Percentiles rank a stretch among this genome's conserved stretches.
These are phyloP conservation scores for Mormyrus hasselquistii DNA, from an alignment of 2,797 vertebrate species.

Conservation along the genomic window DNA sequence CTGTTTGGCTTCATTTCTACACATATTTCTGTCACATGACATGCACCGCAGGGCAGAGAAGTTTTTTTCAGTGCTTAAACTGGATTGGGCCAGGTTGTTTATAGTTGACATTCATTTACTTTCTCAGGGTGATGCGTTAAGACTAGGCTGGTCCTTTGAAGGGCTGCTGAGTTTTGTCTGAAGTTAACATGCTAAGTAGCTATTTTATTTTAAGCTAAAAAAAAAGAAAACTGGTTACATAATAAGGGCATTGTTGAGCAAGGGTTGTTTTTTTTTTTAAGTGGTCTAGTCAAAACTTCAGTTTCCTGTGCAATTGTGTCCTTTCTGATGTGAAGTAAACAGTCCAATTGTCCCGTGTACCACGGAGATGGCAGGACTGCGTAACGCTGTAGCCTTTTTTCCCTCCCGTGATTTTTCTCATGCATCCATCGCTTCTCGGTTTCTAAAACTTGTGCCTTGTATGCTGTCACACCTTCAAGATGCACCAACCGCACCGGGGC, in stretches of 20 bases:
- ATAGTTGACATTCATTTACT: background rate
- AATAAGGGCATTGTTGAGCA: background rate
- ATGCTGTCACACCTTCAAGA: background rate
- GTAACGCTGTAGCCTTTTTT: background rate
- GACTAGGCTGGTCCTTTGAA: background rate
- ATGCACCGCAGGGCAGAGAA: slow-evolving; percentile 12
- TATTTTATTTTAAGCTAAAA: background rate
- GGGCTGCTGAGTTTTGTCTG: background rate
- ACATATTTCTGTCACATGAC: slow-evolving; percentile 41
- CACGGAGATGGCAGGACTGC: background rate
- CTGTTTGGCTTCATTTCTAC: slow-evolving; percentile 46
- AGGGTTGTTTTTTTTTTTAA: background rate
- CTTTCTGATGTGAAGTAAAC: background rate
- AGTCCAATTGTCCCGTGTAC: background rate
- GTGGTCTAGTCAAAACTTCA: background rate
- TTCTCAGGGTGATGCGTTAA: background rate
- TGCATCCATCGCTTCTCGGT: background rate
- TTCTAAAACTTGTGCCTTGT: background rate
- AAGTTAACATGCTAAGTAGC: background rate
- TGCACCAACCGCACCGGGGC: background rate
- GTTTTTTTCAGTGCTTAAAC: slow-evolving; percentile 35
- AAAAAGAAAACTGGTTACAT: background rate
- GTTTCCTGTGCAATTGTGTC: background rate
- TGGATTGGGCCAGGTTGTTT: slow-evolving; percentile 38
- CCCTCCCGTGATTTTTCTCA: background rate